Evolutionary conservation across 1,140 invertebrate genomes (phyloP), one percentile per base, ranked within the genome.

Genomic region (Magallana ariakensis): DNA sequence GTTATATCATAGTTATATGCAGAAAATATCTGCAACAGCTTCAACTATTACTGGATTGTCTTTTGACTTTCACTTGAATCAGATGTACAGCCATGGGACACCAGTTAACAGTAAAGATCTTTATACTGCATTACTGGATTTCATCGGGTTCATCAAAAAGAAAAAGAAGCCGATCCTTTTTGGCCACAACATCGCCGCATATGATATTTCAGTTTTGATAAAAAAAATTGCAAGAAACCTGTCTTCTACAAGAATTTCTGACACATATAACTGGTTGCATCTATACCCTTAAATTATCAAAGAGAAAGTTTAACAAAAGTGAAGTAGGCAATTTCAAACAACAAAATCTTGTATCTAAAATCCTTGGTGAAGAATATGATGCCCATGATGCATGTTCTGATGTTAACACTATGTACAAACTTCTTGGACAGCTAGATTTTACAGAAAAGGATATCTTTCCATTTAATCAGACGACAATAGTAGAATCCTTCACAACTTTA

Each of bases 41-140:
- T 80, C 75, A 80, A 16, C 7, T 46, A 13, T 80, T 46, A 80
- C 75, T 10, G 75, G 22, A 26, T 33, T 33, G 15, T 46, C 75
- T 80, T 80, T 80, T 33, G 6, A 15, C 11, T 33, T 26, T 33
- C 10, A 6, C 9, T 56, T 5, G 10, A 19, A 19, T 55, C 53
- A 56, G 54, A 83, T 83, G 81, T 83, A 83, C 53, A 53, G 57
- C 22, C 81, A 83, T 55, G 81, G 81, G 26, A 9, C 11, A 5
- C 56, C 81, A 83, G 81, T 83, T 19, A 19, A 56, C 6, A 83
- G 81, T 53, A 83, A 56, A 83, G 33, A 83, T 85, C 6, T 58
- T 5, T 22, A 22, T 26, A 11, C 22, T 19, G 82, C 16, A 22
- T 22, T 83, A 16, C 82, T 83, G 22, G 6, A 83, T 22, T 83